Base-by-base conservation (phyloP, 2,113 vertebrate genomes). In the Porphyrio hochstetteri region DNA sequence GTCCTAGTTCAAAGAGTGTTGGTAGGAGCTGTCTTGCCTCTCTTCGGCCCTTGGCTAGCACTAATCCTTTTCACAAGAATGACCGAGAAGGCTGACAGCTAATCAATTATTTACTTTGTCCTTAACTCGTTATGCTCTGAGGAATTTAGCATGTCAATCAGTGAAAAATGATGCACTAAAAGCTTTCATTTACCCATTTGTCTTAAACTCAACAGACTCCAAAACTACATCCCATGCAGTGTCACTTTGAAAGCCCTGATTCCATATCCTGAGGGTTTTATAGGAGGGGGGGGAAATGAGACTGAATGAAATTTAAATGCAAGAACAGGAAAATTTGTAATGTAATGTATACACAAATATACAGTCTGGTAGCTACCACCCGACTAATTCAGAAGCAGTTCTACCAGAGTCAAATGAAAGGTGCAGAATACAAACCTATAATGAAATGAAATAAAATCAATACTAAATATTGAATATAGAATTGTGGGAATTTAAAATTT, bases 41-140 rank as follows among this genome's bases (percentile, higher is more conserved):
- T 38, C 23, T 86, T 70, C 42, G 84, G 72, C 40, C 61, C 48
- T 83, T 83, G 67, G 17, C 42, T 79, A 86, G 10, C 31, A 68
- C 57, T 91, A 84, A 79, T 60, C 90, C 44, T 82, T 86, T 86
- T 79, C 52, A 31, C 36, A 86, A 69, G 28, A 90, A 83, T 88
- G 83, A 69, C 33, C 59, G 80, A 48, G 72, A 79, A 35, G 60
- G 28, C 38, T 97, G 95, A 88, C 94, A 98, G 90, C 36, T 97
- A 97, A 96, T 97, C 97, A 91, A 57, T 96, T 78, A 88, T 12
- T 96, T 90, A 63, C 77, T 96, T 91, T 94, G 86, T 90, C 75
- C 69, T 94, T 95, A 74, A 89, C 65, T 88, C 90, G 71, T 65
- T 90, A 75, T 91, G 35, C 95, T 96, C 71, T 90, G 78, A 97